Evolutionary conservation across 2,797 vertebrate species (phyloP), one percentile per base, ranked within the genome.

Genomic region (Hippoglossus hippoglossus): DNA sequence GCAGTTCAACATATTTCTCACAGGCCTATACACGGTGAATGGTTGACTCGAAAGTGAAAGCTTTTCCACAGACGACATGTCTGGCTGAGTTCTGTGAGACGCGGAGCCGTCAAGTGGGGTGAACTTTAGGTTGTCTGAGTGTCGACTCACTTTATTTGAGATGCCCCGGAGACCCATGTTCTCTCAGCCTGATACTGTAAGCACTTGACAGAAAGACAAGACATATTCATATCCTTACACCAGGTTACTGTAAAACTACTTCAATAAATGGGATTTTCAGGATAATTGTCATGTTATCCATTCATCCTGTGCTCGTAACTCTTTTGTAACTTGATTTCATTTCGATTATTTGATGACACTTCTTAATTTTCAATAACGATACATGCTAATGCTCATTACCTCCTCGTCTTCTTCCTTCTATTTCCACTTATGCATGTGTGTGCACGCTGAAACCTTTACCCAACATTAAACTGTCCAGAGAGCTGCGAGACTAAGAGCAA

Each of bases 101-200:
- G 53, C 57, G 52, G 75, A 84, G 79, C 86, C 77, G 77, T 77
- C 73, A 70, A 85, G 84, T 85, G 79, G 60, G 72, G 55, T 91
- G 87, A 90, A 90, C 84, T 89, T 84, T 79, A 73, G 54, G 67
- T 75, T 78, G 67, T 57, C 70, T 76, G 79, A 80, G 61, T 55
- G 55, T 68, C 84, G 69, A 68, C 74, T 63, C 63, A 57, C 76
- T 87, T 77, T 82, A 86, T 73, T 76, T 79, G 84, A 83, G 79
- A 66, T 74, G 81, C 87, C 77, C 62, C 34, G 36, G 77, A 66
- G 81, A 77, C 25, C 26, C 1, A 1, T 59, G 67, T 73, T 80
- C 75, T 64, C 60, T 66, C 65, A 66, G 70, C 54, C 54, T 55
- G 50, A 39, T 53, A n/a, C n/a, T n/a, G n/a, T n/a, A 60, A 51